Evolutionary conservation across 2,797 vertebrate genomes (phyloP).

Genomic region (Ataeniobius toweri): DNA sequence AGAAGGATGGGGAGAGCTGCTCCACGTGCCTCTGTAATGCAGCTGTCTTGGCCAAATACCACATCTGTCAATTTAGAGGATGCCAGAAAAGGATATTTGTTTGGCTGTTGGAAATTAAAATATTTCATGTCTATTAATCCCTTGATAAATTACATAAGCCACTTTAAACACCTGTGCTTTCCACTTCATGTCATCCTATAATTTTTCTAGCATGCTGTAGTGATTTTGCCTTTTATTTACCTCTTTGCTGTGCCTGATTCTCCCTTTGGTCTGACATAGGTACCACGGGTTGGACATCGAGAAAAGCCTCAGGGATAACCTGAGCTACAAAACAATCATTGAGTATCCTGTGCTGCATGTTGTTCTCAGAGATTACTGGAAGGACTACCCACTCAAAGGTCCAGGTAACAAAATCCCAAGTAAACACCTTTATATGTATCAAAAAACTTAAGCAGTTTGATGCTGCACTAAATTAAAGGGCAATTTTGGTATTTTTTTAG

Average conservation of each 20-base stretch:
- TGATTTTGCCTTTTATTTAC: constrained; percentile 14
- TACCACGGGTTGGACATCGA: constrained; percentile 86
- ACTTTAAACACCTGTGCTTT: not conserved
- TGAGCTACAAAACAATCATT: constrained; percentile 89
- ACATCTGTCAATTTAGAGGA: constrained; percentile 52
- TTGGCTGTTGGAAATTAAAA: constrained; percentile 52
- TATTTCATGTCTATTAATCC: constrained; percentile 49
- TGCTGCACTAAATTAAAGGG: no score
- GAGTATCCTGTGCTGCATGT: constrained; percentile 92
- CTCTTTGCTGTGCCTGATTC: constrained; percentile 14
- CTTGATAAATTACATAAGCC: constrained; percentile 6
- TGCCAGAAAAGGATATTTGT: constrained; percentile 20
- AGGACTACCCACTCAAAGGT: constrained; percentile 77
- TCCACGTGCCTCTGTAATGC: constrained; percentile 21
- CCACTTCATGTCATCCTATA: not conserved
- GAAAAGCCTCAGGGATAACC: constrained; percentile 88
- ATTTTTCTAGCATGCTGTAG: not conserved
- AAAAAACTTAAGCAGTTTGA: no score
- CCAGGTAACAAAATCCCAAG: constrained; percentile 72
- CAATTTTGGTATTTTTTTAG: no score
- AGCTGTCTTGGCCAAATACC: constrained; percentile 40
- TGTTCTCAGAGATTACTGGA: constrained; percentile 80
- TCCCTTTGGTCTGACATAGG: constrained; percentile 68
- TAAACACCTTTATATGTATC: not conserved
- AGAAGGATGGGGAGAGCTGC: constrained; percentile 17